These are phyloP conservation scores for Rhabdomys pumilio DNA, from an alignment of 2,797 vertebrate genomes.

Conservation along the genomic window DNA sequence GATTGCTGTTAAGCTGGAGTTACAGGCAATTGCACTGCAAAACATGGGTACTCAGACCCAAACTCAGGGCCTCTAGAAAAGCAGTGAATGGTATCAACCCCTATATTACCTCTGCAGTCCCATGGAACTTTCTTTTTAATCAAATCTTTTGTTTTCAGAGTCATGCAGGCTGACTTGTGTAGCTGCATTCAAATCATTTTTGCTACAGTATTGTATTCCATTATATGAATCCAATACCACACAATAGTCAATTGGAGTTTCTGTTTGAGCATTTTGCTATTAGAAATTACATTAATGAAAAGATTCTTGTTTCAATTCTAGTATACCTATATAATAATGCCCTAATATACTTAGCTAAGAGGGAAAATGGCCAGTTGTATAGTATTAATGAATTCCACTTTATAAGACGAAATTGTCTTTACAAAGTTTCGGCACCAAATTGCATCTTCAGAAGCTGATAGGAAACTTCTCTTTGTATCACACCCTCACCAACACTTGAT, in stretches of 20 bases:
- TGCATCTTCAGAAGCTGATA: background rate
- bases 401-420: conserved; percentile 4
- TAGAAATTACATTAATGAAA: background rate
- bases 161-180: background rate
- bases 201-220: background rate
- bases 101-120: background rate
- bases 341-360: background rate
- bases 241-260: background rate
- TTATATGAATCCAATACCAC: background rate
- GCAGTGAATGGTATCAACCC: background rate
- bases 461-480: background rate
- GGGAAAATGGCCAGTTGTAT: background rate
- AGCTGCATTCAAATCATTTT: background rate
- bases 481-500: background rate
- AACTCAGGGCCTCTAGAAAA: background rate
- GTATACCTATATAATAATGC: background rate
- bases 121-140: background rate
- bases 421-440: background rate
- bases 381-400: background rate
- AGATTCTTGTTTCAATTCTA: background rate
- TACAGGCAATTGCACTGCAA: background rate
- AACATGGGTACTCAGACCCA: background rate
- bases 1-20: background rate
- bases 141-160: background rate
- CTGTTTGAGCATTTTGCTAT: background rate